A percentile compares a stretch with the other conserved stretches of the same genome.
Conservation (phyloP, 2,888 invertebrate species). For the Eristalis arbustorum region DNA sequence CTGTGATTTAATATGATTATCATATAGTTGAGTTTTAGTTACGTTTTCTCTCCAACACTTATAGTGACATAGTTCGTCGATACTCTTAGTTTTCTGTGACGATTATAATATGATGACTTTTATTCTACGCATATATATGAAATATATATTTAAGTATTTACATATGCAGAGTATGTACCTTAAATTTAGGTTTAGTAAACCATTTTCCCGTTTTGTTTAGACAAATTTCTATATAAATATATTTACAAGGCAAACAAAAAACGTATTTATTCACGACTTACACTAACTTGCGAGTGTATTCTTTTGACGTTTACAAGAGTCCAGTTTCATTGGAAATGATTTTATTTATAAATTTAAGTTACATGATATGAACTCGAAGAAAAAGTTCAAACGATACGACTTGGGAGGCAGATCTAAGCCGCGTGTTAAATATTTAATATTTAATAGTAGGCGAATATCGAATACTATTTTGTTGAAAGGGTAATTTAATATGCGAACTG, state of each 20-base stretch:
- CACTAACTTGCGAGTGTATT: neutral
- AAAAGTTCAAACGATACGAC: neutral
- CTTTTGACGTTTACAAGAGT: slow-evolving; percentile 23
- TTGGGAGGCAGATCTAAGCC: neutral
- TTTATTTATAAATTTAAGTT: neutral
- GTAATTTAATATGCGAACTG: too few relatives aligned
- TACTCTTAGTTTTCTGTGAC: slow-evolving; percentile 28
- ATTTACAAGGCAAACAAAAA: slow-evolving; percentile 58
- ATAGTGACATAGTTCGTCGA: slow-evolving; percentile 21
- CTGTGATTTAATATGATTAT: slow-evolving; percentile 61
- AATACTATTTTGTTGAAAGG: too few relatives aligned
- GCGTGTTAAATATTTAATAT: neutral
- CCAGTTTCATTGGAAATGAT: slow-evolving; percentile 23
- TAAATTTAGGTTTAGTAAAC: slow-evolving; percentile 35
- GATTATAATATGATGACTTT: neutral
- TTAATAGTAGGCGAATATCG: too few relatives aligned
- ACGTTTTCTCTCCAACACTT: slow-evolving; percentile 2
- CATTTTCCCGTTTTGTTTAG: slow-evolving; percentile 31
- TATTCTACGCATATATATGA: neutral
- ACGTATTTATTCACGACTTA: slow-evolving; percentile 42
- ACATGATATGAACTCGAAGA: neutral
- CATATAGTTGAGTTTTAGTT: slow-evolving; percentile 13
- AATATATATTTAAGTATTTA: slow-evolving; percentile 34
- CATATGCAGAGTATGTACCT: slow-evolving; percentile 31
- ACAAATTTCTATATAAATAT: slow-evolving; percentile 36